A percentile compares a stretch with the other conserved stretches of the same genome.
Evolutionary conservation across 2,113 vertebrate genomes (phyloP).

Genomic region (Oenanthe melanoleuca): DNA sequence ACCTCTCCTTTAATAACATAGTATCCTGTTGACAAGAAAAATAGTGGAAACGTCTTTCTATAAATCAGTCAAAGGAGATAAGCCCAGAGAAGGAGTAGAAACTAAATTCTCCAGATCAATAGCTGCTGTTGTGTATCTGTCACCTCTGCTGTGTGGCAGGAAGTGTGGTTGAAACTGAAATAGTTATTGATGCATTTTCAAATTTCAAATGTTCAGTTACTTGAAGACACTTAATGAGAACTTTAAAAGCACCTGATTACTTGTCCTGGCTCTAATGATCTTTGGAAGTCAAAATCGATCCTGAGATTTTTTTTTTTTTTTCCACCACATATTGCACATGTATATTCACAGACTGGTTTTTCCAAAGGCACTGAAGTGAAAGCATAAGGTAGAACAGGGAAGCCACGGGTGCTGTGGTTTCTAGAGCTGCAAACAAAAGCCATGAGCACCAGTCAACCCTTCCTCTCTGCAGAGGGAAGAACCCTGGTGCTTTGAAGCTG

Average conservation of each 20-base stretch:
- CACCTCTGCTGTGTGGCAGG: background rate
- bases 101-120: background rate
- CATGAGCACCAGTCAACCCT: background rate
- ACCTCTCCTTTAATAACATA: background rate
- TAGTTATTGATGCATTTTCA: background rate
- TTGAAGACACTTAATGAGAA: background rate
- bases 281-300: background rate
- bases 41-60: background rate
- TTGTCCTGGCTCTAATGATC: background rate
- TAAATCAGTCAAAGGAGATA: conserved; percentile 1
- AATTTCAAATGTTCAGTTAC: background rate
- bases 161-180: background rate
- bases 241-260: background rate
- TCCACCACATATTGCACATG: rapidly evolving
- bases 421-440: background rate
- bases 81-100: background rate
- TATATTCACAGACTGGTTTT: background rate
- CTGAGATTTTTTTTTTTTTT: background rate
- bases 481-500: rapidly evolving
- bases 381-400: background rate
- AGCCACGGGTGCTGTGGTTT: rapidly evolving
- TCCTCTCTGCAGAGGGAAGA: background rate
- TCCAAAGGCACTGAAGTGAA: background rate
- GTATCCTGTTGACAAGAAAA: conserved; percentile 2
- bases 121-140: background rate